phyloP scores from a whole-genome alignment of 2,113 vertebrate species.

The Bubalus kerabau region DNA sequence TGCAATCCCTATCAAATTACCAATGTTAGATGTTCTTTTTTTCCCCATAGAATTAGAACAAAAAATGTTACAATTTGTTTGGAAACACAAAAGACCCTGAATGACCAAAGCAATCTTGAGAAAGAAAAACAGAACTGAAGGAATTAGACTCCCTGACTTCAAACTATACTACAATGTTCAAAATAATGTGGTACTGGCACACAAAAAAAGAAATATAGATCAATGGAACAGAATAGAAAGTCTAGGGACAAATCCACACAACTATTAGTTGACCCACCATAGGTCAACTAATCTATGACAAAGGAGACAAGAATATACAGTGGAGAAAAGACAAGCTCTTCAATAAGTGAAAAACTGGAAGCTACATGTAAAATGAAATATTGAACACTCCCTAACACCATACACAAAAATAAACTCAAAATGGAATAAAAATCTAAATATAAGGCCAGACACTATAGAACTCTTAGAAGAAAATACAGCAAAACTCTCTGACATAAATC shows the following conservation, averaged over 20 bases:
- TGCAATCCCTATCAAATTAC: background rate
- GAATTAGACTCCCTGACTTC: background rate
- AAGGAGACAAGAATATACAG: background rate
- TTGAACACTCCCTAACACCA: background rate
- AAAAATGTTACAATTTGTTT: background rate
- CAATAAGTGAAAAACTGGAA: background rate
- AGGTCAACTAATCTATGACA: background rate
- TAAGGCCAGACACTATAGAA: background rate
- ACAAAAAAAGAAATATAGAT: background rate
- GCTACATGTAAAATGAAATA: background rate
- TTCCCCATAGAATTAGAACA: background rate
- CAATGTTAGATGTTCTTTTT: background rate
- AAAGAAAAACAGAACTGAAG: background rate
- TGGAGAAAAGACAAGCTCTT: background rate
- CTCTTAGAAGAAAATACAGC: background rate
- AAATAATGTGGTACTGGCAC: background rate
- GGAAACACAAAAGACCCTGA: background rate
- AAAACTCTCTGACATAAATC: background rate
- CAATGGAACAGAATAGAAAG: background rate
- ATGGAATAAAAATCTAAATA: background rate
- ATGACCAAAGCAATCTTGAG: background rate
- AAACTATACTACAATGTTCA: background rate
- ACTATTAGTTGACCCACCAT: background rate
- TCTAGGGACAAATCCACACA: background rate
- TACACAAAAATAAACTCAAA: background rate